These are phyloP conservation scores for Cataglyphis altisquamis DNA, from an alignment of 2,888 invertebrate genomes.

Conservation along the genomic window DNA sequence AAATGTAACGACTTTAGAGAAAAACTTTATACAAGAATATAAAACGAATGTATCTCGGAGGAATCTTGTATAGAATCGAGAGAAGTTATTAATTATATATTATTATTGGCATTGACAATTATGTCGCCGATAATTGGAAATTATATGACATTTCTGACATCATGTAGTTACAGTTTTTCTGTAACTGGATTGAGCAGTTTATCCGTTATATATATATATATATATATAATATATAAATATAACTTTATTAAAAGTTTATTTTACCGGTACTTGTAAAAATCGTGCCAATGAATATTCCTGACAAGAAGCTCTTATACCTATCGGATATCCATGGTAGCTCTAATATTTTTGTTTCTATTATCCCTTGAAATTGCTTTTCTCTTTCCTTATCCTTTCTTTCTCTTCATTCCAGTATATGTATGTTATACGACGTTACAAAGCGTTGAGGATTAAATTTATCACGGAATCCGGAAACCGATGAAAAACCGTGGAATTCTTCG, in stretches of 20 bases:
- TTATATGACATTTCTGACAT: constrained; percentile 6
- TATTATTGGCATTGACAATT: background rate
- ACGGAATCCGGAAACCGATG: constrained; percentile 42
- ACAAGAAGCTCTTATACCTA: constrained; percentile 1
- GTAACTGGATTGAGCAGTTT: background rate
- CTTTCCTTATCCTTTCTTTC: background rate
- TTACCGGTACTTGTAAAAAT: constrained; percentile 22
- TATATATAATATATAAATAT: background rate
- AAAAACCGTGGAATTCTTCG: constrained; percentile 41
- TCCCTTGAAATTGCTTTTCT: constrained; percentile 15
- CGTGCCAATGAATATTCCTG: constrained; percentile 43
- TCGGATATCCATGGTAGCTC: background rate
- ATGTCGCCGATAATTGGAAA: background rate
- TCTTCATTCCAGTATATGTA: constrained; percentile 13
- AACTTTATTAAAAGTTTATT: constrained; percentile 30
- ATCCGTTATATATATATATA: background rate
- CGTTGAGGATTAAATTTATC: constrained; percentile 49
- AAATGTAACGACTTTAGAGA: background rate
- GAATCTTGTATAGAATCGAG: background rate
- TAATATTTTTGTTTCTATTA: constrained; percentile 30
- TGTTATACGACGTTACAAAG: constrained; percentile 39
- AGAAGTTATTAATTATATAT: background rate
- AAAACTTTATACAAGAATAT: background rate
- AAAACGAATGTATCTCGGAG: background rate
- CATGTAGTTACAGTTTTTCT: background rate